Conservation (phyloP, 2,113 vertebrate genomes). For the Sigmodon hispidus region DNA sequence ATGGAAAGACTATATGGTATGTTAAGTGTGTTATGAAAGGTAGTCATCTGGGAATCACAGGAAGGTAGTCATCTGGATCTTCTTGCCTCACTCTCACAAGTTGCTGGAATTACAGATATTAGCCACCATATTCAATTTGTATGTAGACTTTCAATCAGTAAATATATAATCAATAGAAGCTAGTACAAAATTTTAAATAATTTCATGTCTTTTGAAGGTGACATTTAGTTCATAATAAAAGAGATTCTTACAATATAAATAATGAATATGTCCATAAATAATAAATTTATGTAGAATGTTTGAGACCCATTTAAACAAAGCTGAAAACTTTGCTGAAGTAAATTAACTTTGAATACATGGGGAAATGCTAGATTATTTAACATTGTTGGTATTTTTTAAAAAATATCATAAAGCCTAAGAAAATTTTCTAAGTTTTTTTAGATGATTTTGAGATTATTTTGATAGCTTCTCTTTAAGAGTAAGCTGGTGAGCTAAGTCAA, state of each 20-base stretch:
- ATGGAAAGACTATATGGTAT: neutral
- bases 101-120: neutral
- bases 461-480: neutral
- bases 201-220: neutral
- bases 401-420: neutral
- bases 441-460: constrained; percentile 15
- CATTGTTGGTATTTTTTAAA: neutral
- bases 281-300: neutral
- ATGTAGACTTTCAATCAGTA: constrained; percentile 4
- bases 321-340: neutral
- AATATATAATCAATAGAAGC: neutral
- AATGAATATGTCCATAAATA: neutral
- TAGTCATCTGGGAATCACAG: neutral
- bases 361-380: neutral
- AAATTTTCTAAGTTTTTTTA: constrained; percentile 10
- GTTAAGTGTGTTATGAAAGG: neutral
- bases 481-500: constrained; percentile 6
- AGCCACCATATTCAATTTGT: neutral
- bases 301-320: neutral
- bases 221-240: neutral
- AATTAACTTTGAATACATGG: constrained; percentile 16
- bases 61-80: neutral
- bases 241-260: neutral
- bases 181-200: neutral
- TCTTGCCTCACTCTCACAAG: neutral